Conservation (phyloP, 1,140 invertebrate species). For the Camponotus floridanus region DNA sequence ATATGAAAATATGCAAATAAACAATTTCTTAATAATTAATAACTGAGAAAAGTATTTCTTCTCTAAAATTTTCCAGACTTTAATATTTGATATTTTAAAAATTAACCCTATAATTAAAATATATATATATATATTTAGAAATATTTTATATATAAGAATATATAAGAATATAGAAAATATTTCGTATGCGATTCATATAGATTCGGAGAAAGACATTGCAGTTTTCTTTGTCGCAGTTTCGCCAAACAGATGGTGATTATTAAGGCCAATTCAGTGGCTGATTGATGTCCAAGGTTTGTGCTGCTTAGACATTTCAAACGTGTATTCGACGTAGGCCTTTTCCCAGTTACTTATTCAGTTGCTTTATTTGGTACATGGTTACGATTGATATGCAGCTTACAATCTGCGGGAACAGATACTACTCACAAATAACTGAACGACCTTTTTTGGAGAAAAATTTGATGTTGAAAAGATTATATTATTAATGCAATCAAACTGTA, state of each 20-base stretch:
- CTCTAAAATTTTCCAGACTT: not conserved
- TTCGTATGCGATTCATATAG: not conserved
- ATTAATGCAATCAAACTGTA: not conserved
- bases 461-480: not conserved
- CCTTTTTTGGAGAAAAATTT: not conserved
- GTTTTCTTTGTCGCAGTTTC: conserved; percentile 25
- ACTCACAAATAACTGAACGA: conserved; percentile 7
- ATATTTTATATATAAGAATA: not conserved
- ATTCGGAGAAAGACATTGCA: conserved; percentile 8
- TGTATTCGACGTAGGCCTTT: conserved; percentile 70
- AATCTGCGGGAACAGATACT: not conserved
- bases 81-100: not conserved
- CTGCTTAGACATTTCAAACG: conserved; percentile 78
- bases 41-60: not conserved
- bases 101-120: not conserved
- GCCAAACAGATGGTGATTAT: conserved; percentile 75
- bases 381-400: conserved; percentile 24
- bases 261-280: conserved; percentile 81
- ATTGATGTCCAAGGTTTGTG: conserved; percentile 80
- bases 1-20: too few species aligned
- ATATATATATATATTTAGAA: not conserved
- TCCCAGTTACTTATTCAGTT: conserved; percentile 65
- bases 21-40: conserved; percentile 13
- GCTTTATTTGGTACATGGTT: conserved; percentile 62
- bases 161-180: not conserved